These are phyloP conservation scores for Xyliphius kryptos DNA, from an alignment of 2,113 vertebrate species.

Conservation along the genomic window DNA sequence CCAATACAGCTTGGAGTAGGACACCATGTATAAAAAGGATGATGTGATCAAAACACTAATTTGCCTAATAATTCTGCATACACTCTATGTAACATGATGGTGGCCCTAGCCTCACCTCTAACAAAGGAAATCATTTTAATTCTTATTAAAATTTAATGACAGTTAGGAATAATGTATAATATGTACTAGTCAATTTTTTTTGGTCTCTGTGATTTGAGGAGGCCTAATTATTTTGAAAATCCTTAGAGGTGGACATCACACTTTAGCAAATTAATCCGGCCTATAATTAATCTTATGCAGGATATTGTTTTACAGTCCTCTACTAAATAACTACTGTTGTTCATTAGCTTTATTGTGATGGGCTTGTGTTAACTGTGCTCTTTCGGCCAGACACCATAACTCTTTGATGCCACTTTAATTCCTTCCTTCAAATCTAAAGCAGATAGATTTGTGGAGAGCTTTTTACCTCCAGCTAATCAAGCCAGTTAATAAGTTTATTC, in stretches of 20 bases:
- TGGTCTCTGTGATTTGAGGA: not conserved
- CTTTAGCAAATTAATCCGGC: constrained; percentile 25
- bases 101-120: too few species aligned
- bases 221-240: constrained; percentile 22
- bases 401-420: constrained; percentile 1
- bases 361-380: not conserved
- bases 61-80: too few species aligned
- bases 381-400: constrained; percentile 5
- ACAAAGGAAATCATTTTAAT: too few species aligned
- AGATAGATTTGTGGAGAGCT: constrained; percentile 3
- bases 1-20: too few species aligned
- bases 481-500: too few species aligned
- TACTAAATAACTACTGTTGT: constrained; percentile 4
- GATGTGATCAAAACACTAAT: too few species aligned
- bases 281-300: constrained; percentile 24
- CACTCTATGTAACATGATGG: too few species aligned
- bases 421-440: not conserved
- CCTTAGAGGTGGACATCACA: constrained; percentile 11
- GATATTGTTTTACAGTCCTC: constrained; percentile 11
- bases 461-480: too few species aligned
- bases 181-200: too few species aligned
- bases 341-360: constrained; percentile 18
- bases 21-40: too few species aligned
- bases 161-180: too few species aligned
- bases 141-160: too few species aligned